Base-by-base conservation (phyloP, 2,797 vertebrate genomes). In the Muscicapa comitata region DNA sequence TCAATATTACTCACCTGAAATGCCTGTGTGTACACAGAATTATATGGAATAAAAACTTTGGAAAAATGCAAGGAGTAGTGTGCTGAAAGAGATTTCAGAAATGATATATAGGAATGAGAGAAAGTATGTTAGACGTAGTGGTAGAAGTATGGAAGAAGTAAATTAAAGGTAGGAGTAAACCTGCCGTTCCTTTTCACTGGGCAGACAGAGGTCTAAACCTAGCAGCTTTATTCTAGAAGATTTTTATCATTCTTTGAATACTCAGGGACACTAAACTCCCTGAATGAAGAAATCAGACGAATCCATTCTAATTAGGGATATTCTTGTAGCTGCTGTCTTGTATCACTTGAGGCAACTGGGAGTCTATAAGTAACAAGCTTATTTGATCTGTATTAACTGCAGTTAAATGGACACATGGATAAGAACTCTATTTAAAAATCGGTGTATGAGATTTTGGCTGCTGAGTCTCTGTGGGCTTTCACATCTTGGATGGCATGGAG, bases 341-440 rank as follows among this genome's bases (percentile, higher is more conserved):
- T 88, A 89, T 90, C 92, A 86, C 85, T 95, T 90, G 76, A 96
- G 76, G 35, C 94, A 93, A 93, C 93, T 84, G 93, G 89, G 94
- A 94, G 62, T 88, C 94, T 88, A 21, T 86, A 95, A 91, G 93
- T 86, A 94, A 93, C 95, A 90, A 94, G 95, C 91, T 96, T 94
- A 91, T 94, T 76, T 90, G 95, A 92, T 97, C 91, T 73, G 59
- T 86, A 96, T 90, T 91, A 94, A 78, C 86, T 91, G 72, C 70
- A 88, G 93, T 86, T 94, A 92, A 93, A 94, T 90, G 94, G 96
- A 93, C 95, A 93, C 97, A 82, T 90, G 95, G 94, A 94, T 92
- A 90, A 96, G 74, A 95, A 95, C 95, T 97, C 93, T 94, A 93
- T 95, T 92, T 95, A 93, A 94, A 96, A 94, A 89, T 88, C 90